Conservation (phyloP, 2,797 vertebrate species). For the Typhlichthys subterraneus region DNA sequence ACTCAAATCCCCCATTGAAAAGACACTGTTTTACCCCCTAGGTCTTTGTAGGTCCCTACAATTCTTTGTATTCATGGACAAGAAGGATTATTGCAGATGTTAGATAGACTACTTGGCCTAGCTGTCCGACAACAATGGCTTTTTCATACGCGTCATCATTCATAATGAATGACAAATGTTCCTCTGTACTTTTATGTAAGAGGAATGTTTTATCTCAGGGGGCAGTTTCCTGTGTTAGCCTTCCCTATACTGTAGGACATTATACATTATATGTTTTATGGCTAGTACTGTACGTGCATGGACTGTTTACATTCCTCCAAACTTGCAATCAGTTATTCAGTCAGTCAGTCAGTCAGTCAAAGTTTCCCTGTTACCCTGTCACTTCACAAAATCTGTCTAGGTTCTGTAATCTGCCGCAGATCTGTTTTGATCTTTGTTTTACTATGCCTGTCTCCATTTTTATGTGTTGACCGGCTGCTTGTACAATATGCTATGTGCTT, state of each 20-base stretch:
- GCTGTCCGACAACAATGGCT: constrained; percentile 11
- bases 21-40: constrained; percentile 13
- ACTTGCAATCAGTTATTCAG: constrained; percentile 8
- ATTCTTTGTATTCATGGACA: constrained; percentile 37
- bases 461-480: background rate
- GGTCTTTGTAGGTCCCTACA: background rate
- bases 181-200: constrained; percentile 20
- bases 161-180: constrained; percentile 17
- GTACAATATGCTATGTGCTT: background rate
- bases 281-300: background rate
- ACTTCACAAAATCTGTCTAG: background rate
- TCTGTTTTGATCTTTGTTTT: background rate
- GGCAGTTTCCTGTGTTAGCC: constrained; percentile 4
- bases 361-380: background rate
- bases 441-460: background rate
- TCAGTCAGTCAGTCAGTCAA: constrained; percentile 34
- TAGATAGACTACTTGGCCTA: constrained; percentile 38
- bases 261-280: no score
- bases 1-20: constrained; percentile 46
- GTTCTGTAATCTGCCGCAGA: background rate
- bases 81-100: constrained; percentile 48
- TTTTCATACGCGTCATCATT: constrained; percentile 6
- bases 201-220: constrained; percentile 15
- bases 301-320: constrained; percentile 16
- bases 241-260: no score